Evolutionary conservation across 2,888 invertebrate species (phyloP), one percentile per base, ranked within the genome.

Genomic region (Agrotis ipsilon): DNA sequence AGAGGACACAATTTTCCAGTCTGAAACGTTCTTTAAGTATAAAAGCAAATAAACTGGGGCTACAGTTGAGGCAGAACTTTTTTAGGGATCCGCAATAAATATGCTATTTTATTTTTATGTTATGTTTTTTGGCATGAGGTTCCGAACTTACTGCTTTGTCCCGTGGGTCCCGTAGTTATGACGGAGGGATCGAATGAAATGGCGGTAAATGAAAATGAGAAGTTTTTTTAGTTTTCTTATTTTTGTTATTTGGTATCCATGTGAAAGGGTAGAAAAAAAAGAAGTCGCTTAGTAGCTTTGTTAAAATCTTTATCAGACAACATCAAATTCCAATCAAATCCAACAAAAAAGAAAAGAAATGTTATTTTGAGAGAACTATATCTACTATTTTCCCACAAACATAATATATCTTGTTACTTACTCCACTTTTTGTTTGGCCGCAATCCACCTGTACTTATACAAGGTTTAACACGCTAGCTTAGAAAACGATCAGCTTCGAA

Each of bases 1-100:
- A 71, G 60, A 75, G 78, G 80, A 80, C 87, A 86, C 86, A 91
- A 89, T 91, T 91, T 91, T 88, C 89, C 87, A 75, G 79, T 75
- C 80, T 78, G 81, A 45, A 85, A 85, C 84, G 85, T 84, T 83
- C 90, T 89, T 85, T 78, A 88, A 91, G 89, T 83, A 87, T 85
- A 81, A 88, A 86, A 83, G 90, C 89, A 91, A 91, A 91, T 91
- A 91, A 89, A 89, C 87, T 83, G 73, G 73, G 68, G 82, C 75
- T 65, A 75, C 72, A 72, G 82, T 32, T 57, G 65, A 59, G 68
- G 72, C 64, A 49, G 62, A 78, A 75, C 58, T 68, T 75, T 81
- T 78, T 79, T 75, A 73, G 86, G 78, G 81, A 43, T 77, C 84
- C 69, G 66, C 54, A 58, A 60, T 82, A 80, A 79, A 80, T 87